These are phyloP conservation scores for Clavelina lepadiformis DNA, from an alignment of 23 tunicate species.

Conservation along the genomic window DNA sequence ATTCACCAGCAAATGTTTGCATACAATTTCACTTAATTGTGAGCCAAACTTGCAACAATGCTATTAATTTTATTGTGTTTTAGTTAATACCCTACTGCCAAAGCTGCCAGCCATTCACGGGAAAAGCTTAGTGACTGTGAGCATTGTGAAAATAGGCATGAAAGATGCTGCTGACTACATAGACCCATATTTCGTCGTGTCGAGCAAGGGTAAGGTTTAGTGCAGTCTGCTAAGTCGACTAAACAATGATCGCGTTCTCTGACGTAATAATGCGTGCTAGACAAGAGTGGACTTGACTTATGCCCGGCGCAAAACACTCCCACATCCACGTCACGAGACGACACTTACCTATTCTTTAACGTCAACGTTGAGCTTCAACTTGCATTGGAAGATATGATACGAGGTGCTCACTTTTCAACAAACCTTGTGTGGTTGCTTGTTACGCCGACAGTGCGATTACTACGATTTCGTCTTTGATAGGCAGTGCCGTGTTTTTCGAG, in stretches of 20 bases:
- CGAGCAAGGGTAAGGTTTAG: constrained; percentile 71
- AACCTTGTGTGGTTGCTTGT: neutral
- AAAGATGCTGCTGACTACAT: constrained; percentile 62
- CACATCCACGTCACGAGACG: constrained; percentile 30
- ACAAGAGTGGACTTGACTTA: constrained; percentile 57
- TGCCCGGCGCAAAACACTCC: constrained; percentile 74
- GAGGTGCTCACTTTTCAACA: constrained; percentile 20
- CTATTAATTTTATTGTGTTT: neutral
- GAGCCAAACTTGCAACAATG: neutral
- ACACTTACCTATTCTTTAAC: constrained; percentile 41
- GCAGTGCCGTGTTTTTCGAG: constrained; percentile 66
- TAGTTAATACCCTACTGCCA: constrained; percentile 69
- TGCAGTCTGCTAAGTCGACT: no score
- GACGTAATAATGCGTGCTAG: constrained; percentile 12
- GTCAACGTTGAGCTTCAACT: constrained; percentile 78
- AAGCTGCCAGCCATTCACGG: constrained; percentile 45
- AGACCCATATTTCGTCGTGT: constrained; percentile 63
- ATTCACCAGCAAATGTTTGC: constrained; percentile 17
- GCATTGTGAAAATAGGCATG: constrained; percentile 74
- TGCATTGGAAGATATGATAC: constrained; percentile 48
- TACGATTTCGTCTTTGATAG: constrained; percentile 8
- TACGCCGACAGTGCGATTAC: neutral
- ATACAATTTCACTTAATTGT: neutral
- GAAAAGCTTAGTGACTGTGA: constrained; percentile 43
- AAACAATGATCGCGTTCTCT: neutral